Base-by-base conservation (phyloP, 2,113 vertebrate species). In the Motacilla alba region DNA sequence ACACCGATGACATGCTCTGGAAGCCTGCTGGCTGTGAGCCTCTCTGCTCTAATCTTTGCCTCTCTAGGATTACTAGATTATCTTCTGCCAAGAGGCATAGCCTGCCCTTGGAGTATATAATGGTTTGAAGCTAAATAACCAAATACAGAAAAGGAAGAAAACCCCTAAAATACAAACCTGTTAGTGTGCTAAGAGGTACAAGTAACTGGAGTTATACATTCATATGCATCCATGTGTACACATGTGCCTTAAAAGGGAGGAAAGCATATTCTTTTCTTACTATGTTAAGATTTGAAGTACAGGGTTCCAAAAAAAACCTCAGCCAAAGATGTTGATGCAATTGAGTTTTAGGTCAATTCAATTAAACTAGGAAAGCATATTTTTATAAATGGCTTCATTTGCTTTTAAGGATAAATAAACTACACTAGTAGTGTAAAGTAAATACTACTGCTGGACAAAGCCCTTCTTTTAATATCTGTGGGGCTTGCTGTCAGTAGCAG, bases 321-420 rank as follows among this genome's bases (percentile, higher is more conserved):
- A 87, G 73, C 17, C 91, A 81, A 95, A 80, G 41, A 58, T 30
- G 14, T 41, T 76, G 67, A 89, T 92, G 79, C 24, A 83, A 50
- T 23, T 37, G 55, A 89, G 64, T 83, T 95, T 77, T n/a, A 86
- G 66, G 80, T 90, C 66, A 88, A 72, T 81, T 95, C 75, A 75
- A 89, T 83, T 93, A 91, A 95, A 72, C 64, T n/a, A 82, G 60
- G 26, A 95, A 92, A 58, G 33, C 9, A 37, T 43, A 56, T 83
- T 94, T 95, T 85, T 78, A 94, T 66, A 96, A 95, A 83, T 47
- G 49, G n/a, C 69, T 95, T 89, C 4, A 47, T 49, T 74, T 63
- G 37, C 39, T 91, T 95, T 94, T 37, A 93, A 86, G 67, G 64
- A 93, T 74, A 87, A 64, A 88, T 35, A 75, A 88, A 94, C 22